These are phyloP conservation scores for Hydroisotoma schaefferi DNA, from an alignment of 2,888 invertebrate genomes.

Conservation along the genomic window DNA sequence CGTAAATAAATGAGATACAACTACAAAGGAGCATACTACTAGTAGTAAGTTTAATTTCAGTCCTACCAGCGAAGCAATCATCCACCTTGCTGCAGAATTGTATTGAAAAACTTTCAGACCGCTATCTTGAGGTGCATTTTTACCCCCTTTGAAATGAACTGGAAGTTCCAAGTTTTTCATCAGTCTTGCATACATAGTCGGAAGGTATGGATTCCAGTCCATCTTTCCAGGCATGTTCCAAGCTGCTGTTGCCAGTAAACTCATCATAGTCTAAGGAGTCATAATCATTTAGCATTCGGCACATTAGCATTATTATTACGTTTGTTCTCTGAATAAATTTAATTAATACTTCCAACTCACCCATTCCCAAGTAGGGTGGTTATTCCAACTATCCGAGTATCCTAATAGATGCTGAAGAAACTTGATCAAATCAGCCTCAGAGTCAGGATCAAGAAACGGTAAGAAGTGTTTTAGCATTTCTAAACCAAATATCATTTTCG, in stretches of 20 bases:
- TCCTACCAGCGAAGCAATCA: constrained; percentile 58
- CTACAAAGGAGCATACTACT: background rate
- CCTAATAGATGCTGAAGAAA: constrained; percentile 77
- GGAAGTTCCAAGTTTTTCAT: constrained; percentile 73
- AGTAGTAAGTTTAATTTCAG: constrained; percentile 4
- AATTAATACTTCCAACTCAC: constrained; percentile 52
- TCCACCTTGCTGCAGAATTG: constrained; percentile 54
- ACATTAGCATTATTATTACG: background rate
- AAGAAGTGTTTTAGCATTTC: constrained; percentile 70
- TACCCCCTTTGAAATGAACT: constrained; percentile 65
- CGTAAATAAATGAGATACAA: constrained; percentile 20
- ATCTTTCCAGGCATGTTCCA: constrained; percentile 73
- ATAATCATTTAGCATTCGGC: constrained; percentile 30
- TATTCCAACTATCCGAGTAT: constrained; percentile 74
- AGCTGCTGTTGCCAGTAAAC: constrained; percentile 70
- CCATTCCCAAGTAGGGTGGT: constrained; percentile 65
- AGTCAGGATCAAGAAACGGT: constrained; percentile 63
- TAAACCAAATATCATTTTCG: constrained; percentile 55
- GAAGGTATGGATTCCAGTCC: constrained; percentile 81
- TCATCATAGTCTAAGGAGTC: constrained; percentile 63
- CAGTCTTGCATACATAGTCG: constrained; percentile 70
- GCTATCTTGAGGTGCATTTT: constrained; percentile 33
- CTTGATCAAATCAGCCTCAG: constrained; percentile 55
- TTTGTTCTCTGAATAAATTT: background rate
- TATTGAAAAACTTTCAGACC: constrained; percentile 41